Evolutionary conservation across 2,797 vertebrate species (phyloP), one percentile per base, ranked within the genome.

Genomic region (Parambassis ranga): DNA sequence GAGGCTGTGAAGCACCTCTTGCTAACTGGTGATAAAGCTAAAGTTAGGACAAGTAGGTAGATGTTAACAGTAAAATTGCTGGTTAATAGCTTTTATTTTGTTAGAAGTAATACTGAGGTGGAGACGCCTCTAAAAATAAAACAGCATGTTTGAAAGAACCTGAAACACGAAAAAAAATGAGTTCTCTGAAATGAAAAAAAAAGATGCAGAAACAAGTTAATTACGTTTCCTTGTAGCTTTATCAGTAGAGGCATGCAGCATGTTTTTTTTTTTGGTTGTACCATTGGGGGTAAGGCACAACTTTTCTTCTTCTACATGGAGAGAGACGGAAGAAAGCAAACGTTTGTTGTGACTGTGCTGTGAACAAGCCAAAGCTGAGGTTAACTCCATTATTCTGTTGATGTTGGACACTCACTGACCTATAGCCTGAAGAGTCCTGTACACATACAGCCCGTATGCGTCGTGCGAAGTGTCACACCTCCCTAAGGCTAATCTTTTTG

Each of bases 371-470:
- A 35, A 55, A 75, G 47, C 47, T 63, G 62, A 71, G 72, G 83
- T 78, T 71, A 76, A 62, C 64, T 43, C 63, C 64, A 63, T 66
- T 73, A 70, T 75, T 56, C 36, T 68, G 62, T 79, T 62, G 47
- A 62, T 56, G 49, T 71, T 67, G 77, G 62, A 64, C 50, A 46
- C 60, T 56, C 48, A 13, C 35, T 81, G 78, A 85, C 80, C 73
- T 72, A 75, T 19, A 71, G 77, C 69, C 72, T 52, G 56, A 50
- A 65, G 61, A 73, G 7, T n/a, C 67, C 60, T 32, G n/a, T n/a
- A 7, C 56, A 49, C 57, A 73, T 1, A 23, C 37, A 50, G 26
- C 57, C 31, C 50, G 46, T 48, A 41, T 38, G 28, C 42, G 56
- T 36, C 1, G 20, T 56, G 57, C 30, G 27, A 64, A 56, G 63